Evolutionary conservation across 2,113 vertebrate genomes (phyloP), one percentile per base, ranked within the genome.

Genomic region (Mugil cephalus): DNA sequence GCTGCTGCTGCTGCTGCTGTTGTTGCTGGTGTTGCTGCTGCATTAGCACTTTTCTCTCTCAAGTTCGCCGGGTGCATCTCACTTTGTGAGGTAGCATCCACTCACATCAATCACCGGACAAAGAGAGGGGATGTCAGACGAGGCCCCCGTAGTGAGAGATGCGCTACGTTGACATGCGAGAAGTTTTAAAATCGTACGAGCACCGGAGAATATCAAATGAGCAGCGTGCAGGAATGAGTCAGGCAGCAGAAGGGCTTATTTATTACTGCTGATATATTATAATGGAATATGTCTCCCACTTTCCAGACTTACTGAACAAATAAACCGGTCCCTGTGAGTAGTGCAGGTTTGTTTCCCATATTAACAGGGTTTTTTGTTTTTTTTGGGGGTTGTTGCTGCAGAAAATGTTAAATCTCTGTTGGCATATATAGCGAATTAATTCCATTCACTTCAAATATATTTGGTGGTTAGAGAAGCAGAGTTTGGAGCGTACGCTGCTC

Each of bases 21-120:
- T 30, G 24, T 65, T 30, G 24, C 24, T 30, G 24, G 3, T 30
- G 24, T 65, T 64, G 75, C 71, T 87, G 88, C 90, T 87, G 83
- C 84, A 87, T 89, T 72, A 69, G 87, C 90, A 77, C 79, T 88
- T 89, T 83, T 82, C 74, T 52, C 40, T n/a, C 53, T 71, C 66
- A 62, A 79, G 85, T 84, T 84, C 67, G 34, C 2, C 0, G 47
- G 52, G 66, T 81, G 74, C 82, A 81, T 78, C 60, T 67, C 80
- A 52, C 52, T 64, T 78, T 50, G 54, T 62, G 30, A 51, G 61
- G 50, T 40, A 38, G 43, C 66, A 64, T 66, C 11, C 36, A 21
- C 65, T 40, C 9, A 8, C 83, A 80, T 84, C 60, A 73, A 61
- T 82, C 79, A 74, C 53, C 15, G 52, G 43, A 24, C 21, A 58